Base-by-base conservation (phyloP, 2,888 invertebrate species). In the Limnephilus rhombicus region DNA sequence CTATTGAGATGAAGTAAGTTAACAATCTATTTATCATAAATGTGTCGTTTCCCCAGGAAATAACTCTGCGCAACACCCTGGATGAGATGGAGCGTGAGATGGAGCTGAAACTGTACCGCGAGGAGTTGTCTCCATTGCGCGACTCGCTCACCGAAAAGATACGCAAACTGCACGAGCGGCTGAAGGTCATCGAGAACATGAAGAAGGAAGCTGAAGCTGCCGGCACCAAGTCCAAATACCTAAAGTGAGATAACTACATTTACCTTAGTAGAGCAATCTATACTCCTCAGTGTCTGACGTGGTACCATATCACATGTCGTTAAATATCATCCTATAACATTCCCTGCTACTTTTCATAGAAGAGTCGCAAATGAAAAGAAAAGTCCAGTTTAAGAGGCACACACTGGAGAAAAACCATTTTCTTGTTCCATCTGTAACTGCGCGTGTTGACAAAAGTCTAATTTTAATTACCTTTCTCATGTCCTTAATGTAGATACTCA, bases 161-260 rank as follows among this genome's bases (percentile, higher is more conserved):
- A 91, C 96, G 96, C 93, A 95, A 95, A 45, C 94, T 98, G 82
- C 97, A 97, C 94, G 97, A 97, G 0, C 97, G 97, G 93, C 95
- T 98, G 87, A 97, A 97, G 94, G 95, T 96, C 85, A 95, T 98
- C 94, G 96, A 96, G 0, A 96, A 96, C 3, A 94, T 97, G 94
- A 96, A 97, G 90, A 95, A 96, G 68, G 97, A 97, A 91, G 97
- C 96, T 1, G 97, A 98, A 93, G 98, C 98, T 0, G 98, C 98
- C 5, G 98, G 98, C 5, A 97, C 97, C 1, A 98, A 97, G 94
- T 96, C 95, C 91, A 97, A 96, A 94, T 95, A 97, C 31, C 95
- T 98, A 31, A 97, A 96, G 97, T 97, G 94, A 92, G 90, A 34
- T 92, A 68, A 31, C 15, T 13, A 15, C 9, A 31, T 24, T 87